Base-by-base conservation (phyloP, 2,888 invertebrate genomes). In the Thumatha senex region DNA sequence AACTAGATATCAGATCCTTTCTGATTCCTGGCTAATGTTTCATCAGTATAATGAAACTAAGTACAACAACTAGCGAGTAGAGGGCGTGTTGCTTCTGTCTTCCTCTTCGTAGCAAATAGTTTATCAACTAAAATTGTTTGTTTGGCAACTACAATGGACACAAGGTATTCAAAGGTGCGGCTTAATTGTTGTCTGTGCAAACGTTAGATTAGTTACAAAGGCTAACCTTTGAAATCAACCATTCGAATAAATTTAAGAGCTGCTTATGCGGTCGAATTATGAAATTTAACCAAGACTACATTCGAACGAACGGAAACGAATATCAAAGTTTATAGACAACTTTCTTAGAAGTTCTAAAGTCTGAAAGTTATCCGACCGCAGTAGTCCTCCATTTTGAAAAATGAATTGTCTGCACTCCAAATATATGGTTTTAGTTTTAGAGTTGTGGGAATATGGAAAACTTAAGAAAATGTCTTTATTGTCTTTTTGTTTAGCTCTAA, bases 351-450 rank as follows among this genome's bases (percentile, higher is more conserved):
- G 75, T 84, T 80, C 56, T 58, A 55, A 74, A 80, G 79, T 79
- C 80, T 80, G 68, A 68, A 84, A 82, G 75, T 85, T 70, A 55
- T 50, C 70, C 73, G 60, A 71, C 78, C 76, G 75, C 72, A 63
- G 52, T 56, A 74, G 77, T 72, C 74, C 11, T 2, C 77, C 82
- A 76, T 74, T 84, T 85, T 89, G 87, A 89, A 89, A 89, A 89
- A 89, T 89, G 87, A 88, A 88, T 89, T 88, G 89, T 89, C 88
- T 84, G 80, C 85, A 80, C 84, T 85, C 72, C 80, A 80, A 79
- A 86, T 86, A 88, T 87, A 87, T 86, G 82, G 80, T 77, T 76
- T 76, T 77, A 86, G 81, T 86, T 86, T n/a, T 61, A 65, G 64
- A 70, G 63, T 74, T 69, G 67, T 67, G 73, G 75, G 74, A 83